Evolutionary conservation across 2,888 invertebrate genomes (phyloP), one percentile per base, ranked within the genome.

Genomic region (Drosophila kuntzei): DNA sequence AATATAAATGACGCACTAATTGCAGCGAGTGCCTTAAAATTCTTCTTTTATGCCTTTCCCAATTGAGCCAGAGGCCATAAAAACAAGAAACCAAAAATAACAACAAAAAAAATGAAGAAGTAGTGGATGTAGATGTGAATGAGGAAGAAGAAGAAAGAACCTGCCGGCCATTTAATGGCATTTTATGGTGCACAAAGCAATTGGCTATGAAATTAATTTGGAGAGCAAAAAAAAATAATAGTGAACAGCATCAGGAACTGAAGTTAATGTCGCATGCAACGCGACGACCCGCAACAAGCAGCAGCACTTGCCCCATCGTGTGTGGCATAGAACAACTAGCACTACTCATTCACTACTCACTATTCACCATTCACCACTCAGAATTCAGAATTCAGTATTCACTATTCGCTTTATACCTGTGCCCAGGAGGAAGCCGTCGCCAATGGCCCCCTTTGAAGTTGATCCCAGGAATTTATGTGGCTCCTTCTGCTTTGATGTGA

Each of bases 1-100:
- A 84, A 62, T 83, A 79, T 85, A 83, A 87, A 87, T 76, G 86
- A 87, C 80, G 86, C 87, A 85, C 87, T 83, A 83, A 83, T 83
- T 83, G 83, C 83, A 78, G 72, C 59, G 61, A 71, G 60, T 80
- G 78, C 63, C 59, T 69, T 37, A 44, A 53, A 65, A 64, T 69
- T 66, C 71, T 47, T 54, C 70, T 79, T 74, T 78, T 57, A 76
- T 74, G 76, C 55, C 65, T 63, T 68, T 22, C 20, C 66, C 85
- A 87, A 82, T 85, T 83, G 82, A 60, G 59, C 22, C 59, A 51
- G 50, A 49, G 62, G 58, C 79, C 67, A 81, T 83, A 87, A 83
- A 77, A 79, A 63, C 43, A 75, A 64, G 37, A 57, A 55, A 29
- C 37, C 46, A 54, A 44, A 50, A 74, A 11, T 32, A 29, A 29